These are phyloP conservation scores for Desmophyllum pertusum DNA, from an alignment of 92 coral and sea anemone genomes.

Conservation along the genomic window DNA sequence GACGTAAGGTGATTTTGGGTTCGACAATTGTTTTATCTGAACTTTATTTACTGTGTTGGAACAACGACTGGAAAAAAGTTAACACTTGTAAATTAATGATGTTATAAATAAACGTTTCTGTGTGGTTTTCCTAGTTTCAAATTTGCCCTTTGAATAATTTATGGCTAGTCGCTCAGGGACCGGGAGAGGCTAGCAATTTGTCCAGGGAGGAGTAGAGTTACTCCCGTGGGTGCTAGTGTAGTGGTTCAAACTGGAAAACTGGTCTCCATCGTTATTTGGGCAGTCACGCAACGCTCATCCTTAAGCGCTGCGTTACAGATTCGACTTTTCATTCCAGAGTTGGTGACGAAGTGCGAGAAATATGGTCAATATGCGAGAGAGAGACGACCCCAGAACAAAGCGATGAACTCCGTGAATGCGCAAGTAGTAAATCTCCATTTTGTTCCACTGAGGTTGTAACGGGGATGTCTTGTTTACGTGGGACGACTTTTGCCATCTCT, in stretches of 20 bases:
- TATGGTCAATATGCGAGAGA: conserved; percentile 32
- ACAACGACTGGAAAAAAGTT: background rate
- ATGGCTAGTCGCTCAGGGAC: background rate
- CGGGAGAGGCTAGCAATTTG: background rate
- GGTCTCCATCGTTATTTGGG: background rate
- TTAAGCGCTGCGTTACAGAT: too few species aligned
- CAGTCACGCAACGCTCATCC: background rate
- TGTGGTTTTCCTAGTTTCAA: background rate
- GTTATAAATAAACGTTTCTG: conserved; percentile 1
- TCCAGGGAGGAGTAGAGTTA: background rate
- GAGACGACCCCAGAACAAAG: background rate
- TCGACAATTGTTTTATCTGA: background rate
- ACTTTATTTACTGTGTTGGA: background rate
- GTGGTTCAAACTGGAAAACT: background rate
- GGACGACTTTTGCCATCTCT: background rate
- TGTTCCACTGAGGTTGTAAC: background rate
- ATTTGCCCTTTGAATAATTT: background rate
- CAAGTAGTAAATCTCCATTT: background rate
- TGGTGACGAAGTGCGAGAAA: conserved; percentile 14
- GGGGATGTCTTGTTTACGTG: background rate
- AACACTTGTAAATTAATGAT: background rate
- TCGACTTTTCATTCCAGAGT: background rate
- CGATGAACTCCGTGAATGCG: background rate
- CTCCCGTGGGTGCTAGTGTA: too few species aligned
- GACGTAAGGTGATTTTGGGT: background rate